A percentile compares a stretch with the other conserved stretches of the same genome.
Evolutionary conservation across 2,888 invertebrate species (phyloP).

Genomic region (Ophion ventricosus): DNA sequence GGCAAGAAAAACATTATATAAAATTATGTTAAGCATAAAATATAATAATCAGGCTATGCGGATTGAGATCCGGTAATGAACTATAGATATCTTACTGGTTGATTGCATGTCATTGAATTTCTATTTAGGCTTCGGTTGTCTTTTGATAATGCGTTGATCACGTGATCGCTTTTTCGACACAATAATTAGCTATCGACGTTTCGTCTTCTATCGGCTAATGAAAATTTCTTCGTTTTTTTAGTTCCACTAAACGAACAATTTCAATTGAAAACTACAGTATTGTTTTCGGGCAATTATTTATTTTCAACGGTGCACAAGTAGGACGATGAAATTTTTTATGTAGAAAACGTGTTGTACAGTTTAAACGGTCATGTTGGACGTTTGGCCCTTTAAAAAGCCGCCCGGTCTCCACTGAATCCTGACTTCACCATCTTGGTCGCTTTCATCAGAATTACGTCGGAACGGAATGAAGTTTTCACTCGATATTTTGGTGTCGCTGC

Average conservation of each 20-base stretch:
- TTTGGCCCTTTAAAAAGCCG: not conserved
- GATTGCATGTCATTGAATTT: not conserved
- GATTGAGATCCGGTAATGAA: too few species aligned
- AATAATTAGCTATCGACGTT: too few species aligned
- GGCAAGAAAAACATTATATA: too few species aligned
- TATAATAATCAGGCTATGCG: not conserved
- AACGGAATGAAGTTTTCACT: conserved; percentile 1
- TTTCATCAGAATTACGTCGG: conserved; percentile 51
- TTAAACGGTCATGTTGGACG: too few species aligned
- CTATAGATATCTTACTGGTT: not conserved
- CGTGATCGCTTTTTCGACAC: not conserved
- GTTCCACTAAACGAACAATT: too few species aligned
- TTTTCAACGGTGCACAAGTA: not conserved
- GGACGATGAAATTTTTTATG: not conserved
- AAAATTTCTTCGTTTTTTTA: too few species aligned
- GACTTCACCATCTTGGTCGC: conserved; percentile 29
- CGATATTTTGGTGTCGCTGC: conserved; percentile 18
- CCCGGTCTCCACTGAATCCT: not conserved
- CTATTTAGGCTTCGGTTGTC: not conserved
- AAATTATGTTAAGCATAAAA: too few species aligned
- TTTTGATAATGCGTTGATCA: not conserved
- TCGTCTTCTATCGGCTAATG: too few species aligned
- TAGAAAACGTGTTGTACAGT: not conserved
- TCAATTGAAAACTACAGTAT: too few species aligned
- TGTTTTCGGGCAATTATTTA: too few species aligned